Evolutionary conservation across 2,113 vertebrate genomes (phyloP), one percentile per base, ranked within the genome.

Genomic region (Callionymus lyra): DNA sequence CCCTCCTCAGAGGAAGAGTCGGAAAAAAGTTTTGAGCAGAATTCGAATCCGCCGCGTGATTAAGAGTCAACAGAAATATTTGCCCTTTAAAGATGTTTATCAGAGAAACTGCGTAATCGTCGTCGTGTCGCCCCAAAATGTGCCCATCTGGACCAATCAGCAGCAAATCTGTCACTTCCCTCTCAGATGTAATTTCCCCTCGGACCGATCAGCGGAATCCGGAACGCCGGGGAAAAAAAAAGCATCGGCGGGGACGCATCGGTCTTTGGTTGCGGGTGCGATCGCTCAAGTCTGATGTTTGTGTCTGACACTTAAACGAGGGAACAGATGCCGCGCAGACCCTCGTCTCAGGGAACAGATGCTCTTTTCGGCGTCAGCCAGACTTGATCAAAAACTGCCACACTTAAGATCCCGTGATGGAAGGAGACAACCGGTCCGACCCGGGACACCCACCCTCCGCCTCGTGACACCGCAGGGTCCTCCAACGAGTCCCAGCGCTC

Each of bases 171-270:
- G 52, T 65, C 48, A 54, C 39, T 71, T 73, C 62, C 65, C 70
- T 73, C 63, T 56, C 41, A 50, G 58, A 47, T 47, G 45, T 64
- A 69, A 71, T 76, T 70, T 74, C 65, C 68, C 70, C 35, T 53
- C 5, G 48, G 70, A 70, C 63, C 65, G 58, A 76, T 76, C 65
- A 57, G 63, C 40, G 61, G 44, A 19, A 54, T 63, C 48, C 56
- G 36, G 42, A 60, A 60, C 37, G 52, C 48, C 44, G 31, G 53
- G 35, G n/a, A n/a, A n/a, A n/a, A n/a, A n/a, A 42, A 48, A 50
- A 54, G 38, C 11, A 21, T 6, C 36, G 44, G 47, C 2, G 59
- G 61, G n/a, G 56, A 61, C 48, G 65, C 47, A 51, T 70, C 56
- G 48, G 50, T 63, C 44, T 60, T 71, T 59, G 13, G 62, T 4